These are phyloP conservation scores for Dryadula phaetusa DNA, from an alignment of 2,888 invertebrate species.

Conservation along the genomic window DNA sequence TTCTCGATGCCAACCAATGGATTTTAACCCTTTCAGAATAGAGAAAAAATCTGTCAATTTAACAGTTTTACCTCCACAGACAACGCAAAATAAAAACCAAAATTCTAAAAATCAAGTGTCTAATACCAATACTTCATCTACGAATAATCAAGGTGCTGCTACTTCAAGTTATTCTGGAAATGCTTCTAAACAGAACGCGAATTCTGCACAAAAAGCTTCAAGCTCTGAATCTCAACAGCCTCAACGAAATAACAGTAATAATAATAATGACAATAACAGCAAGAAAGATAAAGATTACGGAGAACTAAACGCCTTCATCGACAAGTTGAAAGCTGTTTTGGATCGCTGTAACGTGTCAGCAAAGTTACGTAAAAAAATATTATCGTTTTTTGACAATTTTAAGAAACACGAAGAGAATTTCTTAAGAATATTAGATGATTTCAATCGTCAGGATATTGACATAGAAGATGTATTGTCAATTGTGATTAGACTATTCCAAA, in stretches of 20 bases:
- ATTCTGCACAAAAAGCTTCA: not conserved
- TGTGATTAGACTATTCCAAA: slow-evolving; percentile 1
- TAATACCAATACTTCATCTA: slow-evolving; percentile 1
- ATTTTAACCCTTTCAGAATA: not conserved
- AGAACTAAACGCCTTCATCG: not conserved
- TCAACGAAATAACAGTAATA: slow-evolving; percentile 27
- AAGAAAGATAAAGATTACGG: slow-evolving; percentile 16
- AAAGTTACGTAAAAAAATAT: not conserved
- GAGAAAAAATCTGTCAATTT: slow-evolving; percentile 1
- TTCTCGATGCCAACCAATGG: not conserved
- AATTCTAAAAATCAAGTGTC: not conserved
- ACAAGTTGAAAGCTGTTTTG: slow-evolving; percentile 5
- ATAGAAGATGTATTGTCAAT: slow-evolving; percentile 6
- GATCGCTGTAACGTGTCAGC: slow-evolving; percentile 5
- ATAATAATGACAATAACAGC: slow-evolving; percentile 21
- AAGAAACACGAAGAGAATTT: slow-evolving; percentile 5
- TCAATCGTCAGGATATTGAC: not conserved
- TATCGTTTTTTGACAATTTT: slow-evolving; percentile 3
- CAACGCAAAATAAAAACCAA: not conserved
- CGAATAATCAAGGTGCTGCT: not conserved
- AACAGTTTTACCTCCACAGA: not conserved
- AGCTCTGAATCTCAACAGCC: slow-evolving; percentile 25
- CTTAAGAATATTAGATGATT: slow-evolving; percentile 2
- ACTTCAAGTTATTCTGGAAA: not conserved
- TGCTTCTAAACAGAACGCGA: not conserved